Percentiles rank a stretch among this genome's conserved stretches.
These are phyloP conservation scores for Acholoe squamosa DNA, from an alignment of 2,888 invertebrate genomes.

Conservation along the genomic window DNA sequence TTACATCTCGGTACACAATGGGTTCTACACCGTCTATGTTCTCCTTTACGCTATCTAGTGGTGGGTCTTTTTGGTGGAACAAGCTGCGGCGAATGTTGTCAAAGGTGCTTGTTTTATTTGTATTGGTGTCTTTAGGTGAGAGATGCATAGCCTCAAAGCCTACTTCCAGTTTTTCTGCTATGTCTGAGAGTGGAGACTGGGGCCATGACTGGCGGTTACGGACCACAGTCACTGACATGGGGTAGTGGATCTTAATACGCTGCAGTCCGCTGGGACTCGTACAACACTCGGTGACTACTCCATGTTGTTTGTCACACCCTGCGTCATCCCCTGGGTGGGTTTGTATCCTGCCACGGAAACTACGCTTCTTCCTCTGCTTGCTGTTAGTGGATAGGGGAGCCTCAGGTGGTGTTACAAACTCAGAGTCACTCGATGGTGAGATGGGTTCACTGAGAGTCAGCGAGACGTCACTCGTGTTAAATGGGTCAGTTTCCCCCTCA, in stretches of 20 bases:
- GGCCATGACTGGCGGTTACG: conserved; percentile 63
- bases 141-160: conserved; percentile 33
- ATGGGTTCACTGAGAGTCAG: conserved; percentile 19
- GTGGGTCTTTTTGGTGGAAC: not conserved
- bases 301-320: not conserved
- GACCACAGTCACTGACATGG: conserved; percentile 62
- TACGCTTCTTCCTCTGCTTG: not conserved
- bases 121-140: not conserved
- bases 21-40: not conserved
- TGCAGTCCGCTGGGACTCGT: not conserved
- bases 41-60: not conserved
- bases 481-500: not conserved
- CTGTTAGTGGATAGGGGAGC: not conserved
- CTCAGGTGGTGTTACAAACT: not conserved
- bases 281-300: not conserved
- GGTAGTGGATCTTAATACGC: conserved; percentile 61
- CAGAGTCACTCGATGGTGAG: conserved; percentile 17
- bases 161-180: conserved; percentile 12
- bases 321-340: not conserved
- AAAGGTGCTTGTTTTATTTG: not conserved
- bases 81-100: conserved; percentile 17
- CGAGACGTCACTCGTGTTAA: not conserved
- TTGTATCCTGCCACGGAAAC: conserved; percentile 1
- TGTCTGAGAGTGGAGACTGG: not conserved
- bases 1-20: conserved; percentile 9